Evolutionary conservation across 2,888 invertebrate genomes (phyloP).

Genomic region (Zele albiditarsus): DNA sequence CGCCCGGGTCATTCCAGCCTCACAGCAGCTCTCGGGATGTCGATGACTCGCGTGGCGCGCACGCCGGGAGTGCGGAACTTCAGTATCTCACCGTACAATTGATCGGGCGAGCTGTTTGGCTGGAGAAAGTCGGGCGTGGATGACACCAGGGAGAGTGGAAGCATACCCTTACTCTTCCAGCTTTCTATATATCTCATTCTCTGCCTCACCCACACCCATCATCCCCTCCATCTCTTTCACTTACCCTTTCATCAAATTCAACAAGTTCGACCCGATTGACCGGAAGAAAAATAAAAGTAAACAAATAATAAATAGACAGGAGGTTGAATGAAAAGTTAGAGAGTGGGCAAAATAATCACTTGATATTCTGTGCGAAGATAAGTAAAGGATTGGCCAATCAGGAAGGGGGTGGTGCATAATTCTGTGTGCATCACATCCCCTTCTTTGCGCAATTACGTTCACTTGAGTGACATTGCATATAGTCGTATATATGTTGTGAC

Average conservation of each 20-base stretch:
- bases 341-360: not conserved
- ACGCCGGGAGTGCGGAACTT: constrained; percentile 65
- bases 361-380: not conserved
- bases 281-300: constrained; percentile 6
- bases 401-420: constrained; percentile 1
- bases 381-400: not conserved
- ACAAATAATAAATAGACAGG: not conserved
- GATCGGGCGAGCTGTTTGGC: constrained; percentile 48
- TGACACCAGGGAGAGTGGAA: not conserved
- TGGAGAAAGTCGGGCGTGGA: constrained; percentile 37
- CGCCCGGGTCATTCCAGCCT: constrained; percentile 71
- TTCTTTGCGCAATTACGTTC: not conserved
- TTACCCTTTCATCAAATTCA: constrained; percentile 37
- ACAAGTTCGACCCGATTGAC: constrained; percentile 44
- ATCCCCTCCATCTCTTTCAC: constrained; percentile 13
- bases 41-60: constrained; percentile 66
- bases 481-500: constrained; percentile 22
- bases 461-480: constrained; percentile 24
- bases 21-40: constrained; percentile 67
- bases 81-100: constrained; percentile 49
- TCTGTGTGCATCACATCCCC: constrained; percentile 16
- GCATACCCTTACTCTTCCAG: not conserved
- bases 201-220: constrained; percentile 7
- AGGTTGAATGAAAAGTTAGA: not conserved
- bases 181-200: not conserved